Base-by-base conservation (phyloP, 2,797 vertebrate genomes). In the Caiman crocodilus region DNA sequence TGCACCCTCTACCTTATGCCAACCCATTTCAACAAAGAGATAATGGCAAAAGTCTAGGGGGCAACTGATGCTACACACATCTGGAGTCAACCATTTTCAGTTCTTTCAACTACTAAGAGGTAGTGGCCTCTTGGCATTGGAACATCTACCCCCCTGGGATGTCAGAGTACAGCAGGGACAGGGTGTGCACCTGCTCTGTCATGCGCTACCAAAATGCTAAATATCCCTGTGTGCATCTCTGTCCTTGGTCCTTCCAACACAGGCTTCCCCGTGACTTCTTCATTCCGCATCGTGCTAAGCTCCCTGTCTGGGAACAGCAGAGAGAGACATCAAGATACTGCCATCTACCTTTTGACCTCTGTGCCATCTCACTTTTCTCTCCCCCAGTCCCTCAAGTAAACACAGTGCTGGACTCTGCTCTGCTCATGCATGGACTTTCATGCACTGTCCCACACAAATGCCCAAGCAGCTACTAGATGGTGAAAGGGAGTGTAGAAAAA, bases 171-270 rank as follows among this genome's bases (percentile, higher is more conserved):
- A 81, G 69, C 69, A 10, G 60, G 1, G 11, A 0, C 17, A 23
- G 60, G 32, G 79, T 63, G 61, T 25, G 32, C 14, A 57, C 26
- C 23, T 4, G 12, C 55, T 28, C 21, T 26, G 65, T 17, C 30
- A 11, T 0, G 2, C 14, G 14, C 14, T 14, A 1, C 42, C 13
- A 15, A 21, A 15, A 82, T 79, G 65, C 71, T 16, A 88, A 17
- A 42, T 20, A 14, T 2, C n/a, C 69, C 30, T 28, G 3, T 1
- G 1, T 1, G 2, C 79, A 17, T 14, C 42, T 59, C 59, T 35
- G 14, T 10, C 67, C 74, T 59, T 3, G 0, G 13, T 71, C 63
- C 55, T 76, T 88, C 55, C 50, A 90, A 58, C 50, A 65, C 0
- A 0, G 18, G n/a, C 32, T 12, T 55, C 30, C 80, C 56, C 60